phyloP scores from a whole-genome alignment of 1,140 invertebrate species.

The Phortica variegata region DNA sequence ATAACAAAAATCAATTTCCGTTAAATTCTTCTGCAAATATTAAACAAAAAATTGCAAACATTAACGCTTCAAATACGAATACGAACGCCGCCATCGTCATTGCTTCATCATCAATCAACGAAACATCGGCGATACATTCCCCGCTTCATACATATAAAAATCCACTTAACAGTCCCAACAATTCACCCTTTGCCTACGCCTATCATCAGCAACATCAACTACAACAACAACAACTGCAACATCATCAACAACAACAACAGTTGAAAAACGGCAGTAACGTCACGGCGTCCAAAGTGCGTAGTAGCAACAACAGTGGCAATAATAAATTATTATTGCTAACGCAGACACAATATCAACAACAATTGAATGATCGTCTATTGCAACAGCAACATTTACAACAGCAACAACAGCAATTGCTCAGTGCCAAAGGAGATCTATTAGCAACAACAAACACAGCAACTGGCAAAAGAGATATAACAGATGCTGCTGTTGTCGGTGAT shows the following conservation, averaged over 20 bases:
- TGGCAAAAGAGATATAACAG: slow-evolving; percentile 3
- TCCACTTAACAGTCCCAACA: slow-evolving; percentile 50
- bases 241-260: slow-evolving; percentile 3
- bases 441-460: slow-evolving; percentile 3
- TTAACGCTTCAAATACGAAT: slow-evolving; percentile 26
- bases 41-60: slow-evolving; percentile 34
- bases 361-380: slow-evolving; percentile 50
- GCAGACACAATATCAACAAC: slow-evolving; percentile 39
- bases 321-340: slow-evolving; percentile 14
- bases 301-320: slow-evolving; percentile 5
- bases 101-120: slow-evolving; percentile 16
- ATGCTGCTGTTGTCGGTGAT: slow-evolving; percentile 12
- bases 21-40: slow-evolving; percentile 26
- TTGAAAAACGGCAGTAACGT: slow-evolving; percentile 6
- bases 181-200: slow-evolving; percentile 31
- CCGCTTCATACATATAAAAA: slow-evolving; percentile 36
- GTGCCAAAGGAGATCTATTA: slow-evolving; percentile 7
- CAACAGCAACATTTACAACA: slow-evolving; percentile 52
- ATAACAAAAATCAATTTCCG: slow-evolving; percentile 24
- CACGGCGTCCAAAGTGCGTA: not conserved
- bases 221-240: slow-evolving; percentile 7
- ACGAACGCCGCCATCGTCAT: slow-evolving; percentile 16
- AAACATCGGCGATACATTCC: slow-evolving; percentile 40
- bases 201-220: slow-evolving; percentile 5
- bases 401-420: slow-evolving; percentile 39